A percentile compares a stretch with the other conserved stretches of the same genome.
Conservation (phyloP, 2,888 invertebrate species). For the Hemistola chrysoprasaria region DNA sequence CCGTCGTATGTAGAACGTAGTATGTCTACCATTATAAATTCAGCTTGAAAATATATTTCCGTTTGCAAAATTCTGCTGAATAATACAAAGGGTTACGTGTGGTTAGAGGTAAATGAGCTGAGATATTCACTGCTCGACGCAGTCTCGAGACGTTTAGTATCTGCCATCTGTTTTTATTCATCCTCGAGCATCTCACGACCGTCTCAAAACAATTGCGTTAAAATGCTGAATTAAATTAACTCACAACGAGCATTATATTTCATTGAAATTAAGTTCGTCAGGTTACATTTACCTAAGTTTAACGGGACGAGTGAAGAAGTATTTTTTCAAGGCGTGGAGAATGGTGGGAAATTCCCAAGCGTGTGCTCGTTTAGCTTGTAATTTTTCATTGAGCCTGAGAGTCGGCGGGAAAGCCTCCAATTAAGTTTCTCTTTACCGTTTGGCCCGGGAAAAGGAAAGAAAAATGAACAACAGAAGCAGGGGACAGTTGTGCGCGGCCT, state of each 20-base stretch:
- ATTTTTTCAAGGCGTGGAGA: slow-evolving; percentile 65
- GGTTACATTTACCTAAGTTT: slow-evolving; percentile 66
- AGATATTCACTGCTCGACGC: slow-evolving; percentile 11
- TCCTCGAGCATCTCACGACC: slow-evolving; percentile 7
- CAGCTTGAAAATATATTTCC: slow-evolving; percentile 6
- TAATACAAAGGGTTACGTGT: slow-evolving; percentile 11
- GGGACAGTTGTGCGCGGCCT: slow-evolving; percentile 56
- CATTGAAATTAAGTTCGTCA: slow-evolving; percentile 66
- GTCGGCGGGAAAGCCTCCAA: slow-evolving; percentile 77
- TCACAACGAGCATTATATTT: slow-evolving; percentile 59
- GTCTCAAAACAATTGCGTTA: slow-evolving; percentile 36
- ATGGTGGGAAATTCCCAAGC: slow-evolving; percentile 73
- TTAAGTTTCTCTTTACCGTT: slow-evolving; percentile 81
- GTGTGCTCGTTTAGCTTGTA: slow-evolving; percentile 80
- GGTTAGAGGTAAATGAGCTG: slow-evolving; percentile 13
- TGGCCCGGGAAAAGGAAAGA: slow-evolving; percentile 69
- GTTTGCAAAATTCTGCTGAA: slow-evolving; percentile 9
- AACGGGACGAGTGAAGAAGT: slow-evolving; percentile 55
- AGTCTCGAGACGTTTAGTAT: slow-evolving; percentile 7
- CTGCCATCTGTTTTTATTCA: slow-evolving; percentile 9
- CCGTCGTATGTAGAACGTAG: slow-evolving; percentile 18
- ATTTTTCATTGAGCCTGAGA: slow-evolving; percentile 81
- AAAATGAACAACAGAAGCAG: slow-evolving; percentile 72
- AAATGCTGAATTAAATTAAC: slow-evolving; percentile 53
- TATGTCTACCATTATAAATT: slow-evolving; percentile 11